Evolutionary conservation across 1,140 invertebrate species (phyloP), one percentile per base, ranked within the genome.

Genomic region (Macrotrachela quadricornifera): DNA sequence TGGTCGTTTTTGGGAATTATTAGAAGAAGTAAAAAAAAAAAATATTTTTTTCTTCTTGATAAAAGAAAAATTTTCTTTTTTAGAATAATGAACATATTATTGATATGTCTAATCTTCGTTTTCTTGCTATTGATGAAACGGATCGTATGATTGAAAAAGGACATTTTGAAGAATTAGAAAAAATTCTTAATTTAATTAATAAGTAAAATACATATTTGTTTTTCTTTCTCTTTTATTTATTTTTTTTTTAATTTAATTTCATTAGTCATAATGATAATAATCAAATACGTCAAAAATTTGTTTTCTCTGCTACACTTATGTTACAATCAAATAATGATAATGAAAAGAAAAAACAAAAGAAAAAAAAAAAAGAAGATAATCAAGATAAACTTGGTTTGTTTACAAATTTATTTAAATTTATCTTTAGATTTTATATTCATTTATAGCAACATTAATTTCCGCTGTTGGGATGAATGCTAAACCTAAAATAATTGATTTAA

Each of bases 221-320:
- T 13, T 12, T 18, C 11, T 30, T 30, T 30, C 8, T 30, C 21
- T 30, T 30, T 30, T 30, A 47, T 14, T 6, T 18, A 3, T 6
- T 13, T 36, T 13, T 47, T 11, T 13, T 6, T 4, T 47, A n/a
- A 3, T 62, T 57, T 57, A 55, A 56, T 72, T 75, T 50, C 61
- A 86, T 79, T 85, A 87, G 64, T 76, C n/a, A n/a, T n/a, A 83
- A 78, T 86, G 83, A 85, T 82, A 87, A 73, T 85, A 88, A 75
- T 30, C 58, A 59, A 39, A 75, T 67, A 38, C 71, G 86, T 17
- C 90, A 97, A 70, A 92, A 81, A 60, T 91, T 96, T 70, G 80
- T 97, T 0, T 96, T 96, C 71, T 97, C 92, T 0, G 94, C 94
- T 15, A 99, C 94, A 0, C 72, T 99, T 9, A 88, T 90, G 1